Evolutionary conservation across 1,140 invertebrate genomes (phyloP).

Genomic region (Nephotettix cincticeps): DNA sequence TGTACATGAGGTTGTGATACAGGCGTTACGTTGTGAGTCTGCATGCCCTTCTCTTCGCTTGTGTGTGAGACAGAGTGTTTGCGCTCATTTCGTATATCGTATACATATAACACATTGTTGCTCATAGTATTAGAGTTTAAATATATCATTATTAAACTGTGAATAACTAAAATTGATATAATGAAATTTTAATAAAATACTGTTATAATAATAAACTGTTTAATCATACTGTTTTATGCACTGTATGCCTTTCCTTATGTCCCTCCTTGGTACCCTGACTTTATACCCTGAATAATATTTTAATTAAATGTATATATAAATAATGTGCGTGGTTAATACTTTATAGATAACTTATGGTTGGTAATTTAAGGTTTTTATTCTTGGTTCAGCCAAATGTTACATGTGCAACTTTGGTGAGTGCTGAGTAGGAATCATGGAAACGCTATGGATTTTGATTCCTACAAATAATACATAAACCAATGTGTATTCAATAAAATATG

Average conservation of each 20-base stretch:
- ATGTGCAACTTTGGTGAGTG: no score
- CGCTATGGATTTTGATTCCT: no score
- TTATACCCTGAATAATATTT: no score
- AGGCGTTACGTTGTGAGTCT: background rate
- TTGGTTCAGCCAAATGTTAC: no score
- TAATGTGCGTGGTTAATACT: no score
- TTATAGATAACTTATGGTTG: no score
- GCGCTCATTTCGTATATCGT: slow-evolving; percentile 12
- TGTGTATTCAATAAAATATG: no score
- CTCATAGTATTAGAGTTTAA: slow-evolving; percentile 32
- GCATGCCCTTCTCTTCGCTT: slow-evolving; percentile 2
- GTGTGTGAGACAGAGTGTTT: background rate
- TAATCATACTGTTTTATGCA: slow-evolving; percentile 19
- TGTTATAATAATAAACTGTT: slow-evolving; percentile 33
- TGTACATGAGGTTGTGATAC: background rate
- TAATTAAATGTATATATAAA: no score
- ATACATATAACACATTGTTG: slow-evolving; percentile 31
- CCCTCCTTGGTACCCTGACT: no score
- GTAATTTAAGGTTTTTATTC: no score
- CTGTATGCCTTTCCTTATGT: background rate
- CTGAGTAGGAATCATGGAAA: no score
- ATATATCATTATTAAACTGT: slow-evolving; percentile 28
- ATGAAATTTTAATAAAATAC: slow-evolving; percentile 36
- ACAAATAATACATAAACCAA: no score
- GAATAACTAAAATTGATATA: slow-evolving; percentile 32